Conservation (phyloP, 2,113 vertebrate genomes). For the Saccopteryx bilineata region DNA sequence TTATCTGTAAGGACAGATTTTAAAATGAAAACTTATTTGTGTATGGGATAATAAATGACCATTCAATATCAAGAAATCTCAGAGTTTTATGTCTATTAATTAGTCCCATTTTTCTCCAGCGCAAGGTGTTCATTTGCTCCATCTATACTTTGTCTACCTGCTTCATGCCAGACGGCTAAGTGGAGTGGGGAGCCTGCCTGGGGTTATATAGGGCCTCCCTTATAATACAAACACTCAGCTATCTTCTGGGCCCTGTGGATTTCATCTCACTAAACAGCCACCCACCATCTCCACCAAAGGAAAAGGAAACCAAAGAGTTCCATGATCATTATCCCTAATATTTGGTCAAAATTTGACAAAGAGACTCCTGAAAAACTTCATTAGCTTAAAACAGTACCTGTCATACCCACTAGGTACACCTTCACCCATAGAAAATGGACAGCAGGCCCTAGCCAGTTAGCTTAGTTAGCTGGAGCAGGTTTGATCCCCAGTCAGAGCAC, state of each 20-base stretch:
- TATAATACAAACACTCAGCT: not conserved
- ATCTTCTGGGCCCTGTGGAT: not conserved
- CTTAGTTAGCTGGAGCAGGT: no score
- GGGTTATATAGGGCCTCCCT: not conserved
- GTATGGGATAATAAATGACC: conserved; percentile 68
- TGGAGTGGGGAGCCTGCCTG: not conserved
- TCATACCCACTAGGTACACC: not conserved
- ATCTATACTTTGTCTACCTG: conserved; percentile 25
- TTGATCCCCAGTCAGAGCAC: no score
- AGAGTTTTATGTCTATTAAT: conserved; percentile 74
- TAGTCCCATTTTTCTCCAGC: conserved; percentile 45
- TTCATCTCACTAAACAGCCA: conserved; percentile 23
- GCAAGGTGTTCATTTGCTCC: conserved; percentile 57
- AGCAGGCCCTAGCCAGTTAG: not conserved
- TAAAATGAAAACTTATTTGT: conserved; percentile 72
- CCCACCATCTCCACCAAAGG: conserved; percentile 37
- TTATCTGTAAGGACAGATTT: conserved; percentile 54
- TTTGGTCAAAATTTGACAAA: conserved; percentile 57
- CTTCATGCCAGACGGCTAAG: not conserved
- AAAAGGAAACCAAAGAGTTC: conserved; percentile 54
- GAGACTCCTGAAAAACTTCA: conserved; percentile 61
- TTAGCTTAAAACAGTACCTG: conserved; percentile 21
- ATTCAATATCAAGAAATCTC: conserved; percentile 77
- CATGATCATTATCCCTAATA: conserved; percentile 43
- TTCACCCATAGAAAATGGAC: not conserved